A percentile compares a stretch with the other conserved stretches of the same genome.
Evolutionary conservation across 2,888 invertebrate genomes (phyloP).

Genomic region (Xestoiulus laeticollis): DNA sequence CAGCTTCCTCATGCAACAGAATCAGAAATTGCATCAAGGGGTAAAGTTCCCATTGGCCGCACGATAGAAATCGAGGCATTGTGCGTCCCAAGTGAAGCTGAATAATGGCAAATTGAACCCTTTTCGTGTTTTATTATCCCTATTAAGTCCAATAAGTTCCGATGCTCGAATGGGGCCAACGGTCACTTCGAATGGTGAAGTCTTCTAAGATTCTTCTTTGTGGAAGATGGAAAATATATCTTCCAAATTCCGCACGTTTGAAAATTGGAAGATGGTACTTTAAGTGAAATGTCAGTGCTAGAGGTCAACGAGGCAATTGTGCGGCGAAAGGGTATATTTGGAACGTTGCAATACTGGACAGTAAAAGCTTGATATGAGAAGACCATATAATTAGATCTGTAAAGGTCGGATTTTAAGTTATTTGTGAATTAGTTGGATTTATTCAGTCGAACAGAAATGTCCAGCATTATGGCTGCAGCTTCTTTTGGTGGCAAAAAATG

Average conservation of each 20-base stretch:
- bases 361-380: too few relatives aligned
- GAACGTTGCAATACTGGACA: too few relatives aligned
- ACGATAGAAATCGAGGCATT: background rate
- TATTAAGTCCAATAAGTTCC: conserved; percentile 25
- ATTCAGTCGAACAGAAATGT: too few relatives aligned
- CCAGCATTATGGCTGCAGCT: too few relatives aligned
- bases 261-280: background rate
- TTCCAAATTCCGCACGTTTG: background rate
- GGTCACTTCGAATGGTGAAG: background rate
- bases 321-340: background rate
- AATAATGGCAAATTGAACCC: conserved; percentile 49
- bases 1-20: conserved; percentile 23
- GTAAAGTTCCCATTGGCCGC: conserved; percentile 18
- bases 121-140: conserved; percentile 45
- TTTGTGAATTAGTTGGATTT: too few relatives aligned
- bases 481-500: too few relatives aligned
- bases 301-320: background rate
- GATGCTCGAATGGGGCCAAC: background rate
- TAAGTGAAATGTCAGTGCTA: background rate
- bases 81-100: background rate
- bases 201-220: background rate
- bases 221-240: background rate
- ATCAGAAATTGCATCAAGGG: background rate
- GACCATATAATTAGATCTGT: too few relatives aligned
- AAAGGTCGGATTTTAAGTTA: too few relatives aligned